phyloP scores from a whole-genome alignment of 2,888 invertebrate genomes.

The Augiades crinisus region DNA sequence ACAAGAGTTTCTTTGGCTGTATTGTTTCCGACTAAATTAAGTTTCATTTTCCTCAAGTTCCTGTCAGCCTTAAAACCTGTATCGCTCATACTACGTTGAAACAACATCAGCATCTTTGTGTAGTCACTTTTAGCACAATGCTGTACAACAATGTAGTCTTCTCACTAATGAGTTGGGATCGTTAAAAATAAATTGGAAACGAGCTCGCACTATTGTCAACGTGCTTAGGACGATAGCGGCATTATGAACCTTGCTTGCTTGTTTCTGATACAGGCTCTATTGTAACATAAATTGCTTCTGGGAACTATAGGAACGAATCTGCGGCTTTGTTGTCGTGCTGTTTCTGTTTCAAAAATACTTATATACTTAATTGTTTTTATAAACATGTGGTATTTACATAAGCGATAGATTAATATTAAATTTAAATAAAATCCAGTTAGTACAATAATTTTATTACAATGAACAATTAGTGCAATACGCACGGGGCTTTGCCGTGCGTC shows the following conservation, averaged over 20 bases:
- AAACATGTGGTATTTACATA: no score
- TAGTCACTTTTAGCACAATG: constrained; percentile 17
- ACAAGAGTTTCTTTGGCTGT: no score
- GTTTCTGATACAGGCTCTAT: constrained; percentile 8
- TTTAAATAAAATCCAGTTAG: no score
- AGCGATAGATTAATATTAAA: no score
- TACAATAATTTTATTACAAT: neutral
- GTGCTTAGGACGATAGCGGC: constrained; percentile 14
- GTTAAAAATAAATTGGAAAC: constrained; percentile 27
- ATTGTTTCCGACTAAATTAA: no score
- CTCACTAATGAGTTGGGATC: constrained; percentile 24
- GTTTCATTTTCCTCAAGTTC: no score
- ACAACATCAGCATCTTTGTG: constrained; percentile 11
- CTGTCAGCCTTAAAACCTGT: constrained; percentile 1
- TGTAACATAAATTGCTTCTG: constrained; percentile 11
- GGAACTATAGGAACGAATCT: neutral
- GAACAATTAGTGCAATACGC: neutral
- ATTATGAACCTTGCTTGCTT: constrained; percentile 1
- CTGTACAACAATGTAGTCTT: constrained; percentile 20
- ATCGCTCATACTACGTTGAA: neutral
- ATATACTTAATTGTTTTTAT: no score
- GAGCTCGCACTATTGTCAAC: constrained; percentile 15
- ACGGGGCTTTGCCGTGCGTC: neutral
- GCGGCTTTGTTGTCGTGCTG: neutral
- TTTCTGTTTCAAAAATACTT: no score